Evolutionary conservation across 1,140 invertebrate genomes (phyloP), one percentile per base, ranked within the genome.

Genomic region (Eriosoma lanigerum): DNA sequence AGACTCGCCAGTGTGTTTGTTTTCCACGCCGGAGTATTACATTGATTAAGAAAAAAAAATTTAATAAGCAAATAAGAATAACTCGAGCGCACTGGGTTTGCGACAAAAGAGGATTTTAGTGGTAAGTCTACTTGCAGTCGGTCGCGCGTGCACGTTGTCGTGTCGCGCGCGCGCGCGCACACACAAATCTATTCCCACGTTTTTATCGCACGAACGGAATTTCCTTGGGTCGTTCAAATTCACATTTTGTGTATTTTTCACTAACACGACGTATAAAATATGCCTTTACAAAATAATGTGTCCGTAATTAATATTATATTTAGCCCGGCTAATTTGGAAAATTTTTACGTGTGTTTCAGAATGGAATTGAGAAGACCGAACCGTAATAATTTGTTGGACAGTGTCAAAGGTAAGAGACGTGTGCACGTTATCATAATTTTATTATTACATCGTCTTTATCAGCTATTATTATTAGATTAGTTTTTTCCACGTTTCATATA

Each of bases 331-430:
- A 78, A 78, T 78, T 56, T 78, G 75, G 75, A 78, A 78, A 78
- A 78, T 29, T 62, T 62, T 24, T 62, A 26, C 58, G 17, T 32
- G 13, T 76, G 54, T 76, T 78, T 54, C 75, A 78, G 75, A 78
- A 78, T 78, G 75, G 75, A 78, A 78, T 78, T 78, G 56, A 78
- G 75, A 78, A 60, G 56, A 78, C 24, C 75, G 75, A 48, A n/a
- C 62, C 29, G 38, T 60, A 48, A 17, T 48, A 62, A 60, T 62
- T 78, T 48, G 75, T 78, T 62, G 56, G 48, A 48, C 75, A 78
- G 38, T 78, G 56, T 78, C 56, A n/a, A 78, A 78, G 75, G 75
- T 78, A 78, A 78, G 75, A 76, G n/a, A 73, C 48, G 15, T 13
- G 15, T 15, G 17, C 38, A n/a, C 12, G 48, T 26, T 72, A 50